Evolutionary conservation across 1,140 invertebrate genomes (phyloP), one percentile per base, ranked within the genome.

Genomic region (Drosophila equinoxialis): DNA sequence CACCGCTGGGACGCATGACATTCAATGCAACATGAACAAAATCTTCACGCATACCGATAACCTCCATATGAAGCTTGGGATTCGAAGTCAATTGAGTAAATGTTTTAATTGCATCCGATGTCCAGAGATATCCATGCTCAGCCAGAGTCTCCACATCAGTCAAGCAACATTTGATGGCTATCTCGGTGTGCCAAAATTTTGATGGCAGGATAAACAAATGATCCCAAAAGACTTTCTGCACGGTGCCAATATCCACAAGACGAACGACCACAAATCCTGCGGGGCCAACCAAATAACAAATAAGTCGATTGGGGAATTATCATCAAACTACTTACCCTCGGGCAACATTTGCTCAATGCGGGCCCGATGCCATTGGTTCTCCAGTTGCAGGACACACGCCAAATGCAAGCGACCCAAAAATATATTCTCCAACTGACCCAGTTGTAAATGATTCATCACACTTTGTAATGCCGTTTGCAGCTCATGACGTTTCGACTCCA

Each of bases 141-240:
- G 77, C 80, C n/a, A 80, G 48, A 8, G 91, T 77, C 59, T 91
- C 85, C 3, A 92, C 80, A 67, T 92, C 89, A 0, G 78, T 81
- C 7, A 92, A 60, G 6, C 71, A 41, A 17, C 91, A 91, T 41
- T 64, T 74, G 6, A 86, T 78, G 10, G 76, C 65, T 6, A 76
- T 20, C 61, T 81, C 85, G 0, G 33, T 17, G 0, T 17, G 6
- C 37, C 59, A 66, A n/a, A 91, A 91, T n/a, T 10, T 6, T 5
- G 45, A 1, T 0, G 77, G 72, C 14, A 92, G 65, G 30, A 51
- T 54, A 26, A 75, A 80, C 10, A 91, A 41, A 30, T 82, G 61
- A 48, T 77, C 65, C 87, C 89, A 92, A 33, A 20, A 81, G 1
- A 75, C 14, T 20, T 66, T 77, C 17, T 61, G 45, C 6, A 10